Percentiles rank a stretch among this genome's conserved stretches.
Conservation (phyloP, 2,888 invertebrate species). For the Rhorus exstirpatorius region DNA sequence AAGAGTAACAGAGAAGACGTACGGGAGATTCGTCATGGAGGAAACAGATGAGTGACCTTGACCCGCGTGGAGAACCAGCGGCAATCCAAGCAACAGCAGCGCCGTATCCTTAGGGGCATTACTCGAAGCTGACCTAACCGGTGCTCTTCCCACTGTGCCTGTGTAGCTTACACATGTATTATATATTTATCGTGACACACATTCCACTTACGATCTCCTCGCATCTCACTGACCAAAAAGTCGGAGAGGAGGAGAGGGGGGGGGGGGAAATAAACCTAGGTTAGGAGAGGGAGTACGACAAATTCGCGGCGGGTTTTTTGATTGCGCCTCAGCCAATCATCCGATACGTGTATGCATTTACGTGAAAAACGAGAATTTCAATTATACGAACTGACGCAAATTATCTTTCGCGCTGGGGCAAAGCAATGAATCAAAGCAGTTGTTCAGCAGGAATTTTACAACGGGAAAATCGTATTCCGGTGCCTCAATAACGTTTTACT, state of each 20-base stretch:
- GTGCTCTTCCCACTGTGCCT: slow-evolving; percentile 56
- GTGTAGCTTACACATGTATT: slow-evolving; percentile 75
- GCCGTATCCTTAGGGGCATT: slow-evolving; percentile 68
- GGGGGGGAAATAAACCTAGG: neutral
- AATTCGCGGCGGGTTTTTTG: slow-evolving; percentile 15
- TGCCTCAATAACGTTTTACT: slow-evolving; percentile 11
- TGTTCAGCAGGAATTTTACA: neutral
- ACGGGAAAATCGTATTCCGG: neutral
- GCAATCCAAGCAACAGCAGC: slow-evolving; percentile 76
- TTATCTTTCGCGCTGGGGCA: neutral
- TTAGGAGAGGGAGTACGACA: slow-evolving; percentile 34
- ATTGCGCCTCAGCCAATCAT: slow-evolving; percentile 7
- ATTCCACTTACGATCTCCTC: slow-evolving; percentile 58
- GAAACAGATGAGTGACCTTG: slow-evolving; percentile 78
- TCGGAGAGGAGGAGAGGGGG: neutral
- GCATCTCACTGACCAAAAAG: slow-evolving; percentile 18
- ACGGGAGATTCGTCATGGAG: slow-evolving; percentile 52
- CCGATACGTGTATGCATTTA: slow-evolving; percentile 15
- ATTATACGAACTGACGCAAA: slow-evolving; percentile 40
- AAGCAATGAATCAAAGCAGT: neutral
- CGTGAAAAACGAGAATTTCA: slow-evolving; percentile 34
- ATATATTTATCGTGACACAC: slow-evolving; percentile 61
- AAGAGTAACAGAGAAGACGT: slow-evolving; percentile 40
- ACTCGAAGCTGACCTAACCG: slow-evolving; percentile 80
- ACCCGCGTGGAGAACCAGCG: slow-evolving; percentile 77